Base-by-base conservation (phyloP, 2,113 vertebrate species). In the Aegotheles bennettii region DNA sequence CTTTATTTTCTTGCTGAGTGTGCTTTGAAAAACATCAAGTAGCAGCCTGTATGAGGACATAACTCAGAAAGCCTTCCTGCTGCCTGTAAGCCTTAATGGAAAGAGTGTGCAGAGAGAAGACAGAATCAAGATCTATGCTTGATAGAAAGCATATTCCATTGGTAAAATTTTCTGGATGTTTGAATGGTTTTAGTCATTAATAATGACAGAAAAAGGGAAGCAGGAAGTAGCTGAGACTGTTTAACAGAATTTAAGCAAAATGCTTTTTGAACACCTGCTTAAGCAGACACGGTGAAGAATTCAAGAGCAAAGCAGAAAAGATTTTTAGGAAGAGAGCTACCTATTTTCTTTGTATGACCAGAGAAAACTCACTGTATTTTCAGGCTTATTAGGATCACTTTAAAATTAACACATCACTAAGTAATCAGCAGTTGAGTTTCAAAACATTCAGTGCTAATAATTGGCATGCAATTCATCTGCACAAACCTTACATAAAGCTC, bases 401-500 rank as follows among this genome's bases (percentile, higher is more conserved):
- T 25, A 59, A 89, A 80, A 61, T 53, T 57, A 94, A 84, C 11
- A 13, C 12, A 86, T 20, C 35, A 40, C 38, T 70, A 69, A 50
- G n/a, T 16, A 78, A 93, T 68, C 23, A 84, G 31, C 18, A 61
- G 25, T 68, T 69, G 43, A 28, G 29, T 77, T 90, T 88, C 43
- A 82, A 71, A 92, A 90, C 33, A 78, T 51, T 71, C 23, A 71
- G 18, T 64, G 70, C 43, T 87, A 85, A 59, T 53, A 71, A 77
- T 29, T 8, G 69, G 40, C 38, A 93, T 0, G 3, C 18, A 31
- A 54, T 64, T 77, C 64, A 90, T 21, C 71, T 77, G 10, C 53
- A 88, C 16, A 94, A 93, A 84, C n/a, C 17, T 94, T 51, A 87
- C 11, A 42, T 31, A 71, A 67, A 45, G 21, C 26, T 67, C 98